A percentile compares a stretch with the other conserved stretches of the same genome.
Conservation (phyloP, 2,113 vertebrate species). For the Spea bombifrons region DNA sequence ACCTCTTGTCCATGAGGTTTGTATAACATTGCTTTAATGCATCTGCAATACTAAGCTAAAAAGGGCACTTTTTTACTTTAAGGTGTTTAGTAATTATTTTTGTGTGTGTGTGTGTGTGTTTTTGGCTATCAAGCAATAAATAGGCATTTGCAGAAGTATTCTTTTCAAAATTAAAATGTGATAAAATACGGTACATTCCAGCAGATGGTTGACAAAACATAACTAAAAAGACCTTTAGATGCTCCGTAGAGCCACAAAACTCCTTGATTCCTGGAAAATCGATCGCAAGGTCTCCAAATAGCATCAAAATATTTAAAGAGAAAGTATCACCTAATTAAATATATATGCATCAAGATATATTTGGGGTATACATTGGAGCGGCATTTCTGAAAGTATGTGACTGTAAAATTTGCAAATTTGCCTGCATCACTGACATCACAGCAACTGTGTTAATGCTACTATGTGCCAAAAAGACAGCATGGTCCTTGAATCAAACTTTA, state of each 20-base stretch:
- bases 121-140: conserved; percentile 45
- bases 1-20: background rate
- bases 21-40: background rate
- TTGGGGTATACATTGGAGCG: too few species aligned
- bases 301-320: conserved; percentile 20
- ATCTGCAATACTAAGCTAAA: background rate
- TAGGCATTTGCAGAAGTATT: conserved; percentile 24
- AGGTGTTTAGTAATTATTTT: conserved; percentile 2
- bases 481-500: too few species aligned
- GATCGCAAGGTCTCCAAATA: background rate
- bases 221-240: conserved; percentile 15
- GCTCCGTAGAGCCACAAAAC: background rate
- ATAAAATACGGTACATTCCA: conserved; percentile 30
- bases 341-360: background rate
- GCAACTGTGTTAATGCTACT: too few species aligned
- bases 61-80: conserved; percentile 38
- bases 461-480: too few species aligned
- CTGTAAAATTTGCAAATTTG: too few species aligned
- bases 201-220: conserved; percentile 24
- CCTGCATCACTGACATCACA: too few species aligned
- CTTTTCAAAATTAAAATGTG: conserved; percentile 26
- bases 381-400: too few species aligned
- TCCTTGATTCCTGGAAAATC: conserved; percentile 9
- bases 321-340: background rate
- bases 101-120: background rate